Percentiles rank a stretch among this genome's conserved stretches.
These are phyloP conservation scores for Bombyx mori DNA, from an alignment of 1,140 invertebrate species.

Conservation along the genomic window ASM3026992v2 NC_085127.1:2877001-2877500, in stretches of 20 bases:
- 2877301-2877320: not conserved
- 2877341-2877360: slow-evolving; percentile 48
- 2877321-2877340: slow-evolving; percentile 16
- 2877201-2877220: slow-evolving; percentile 34
- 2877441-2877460: too few relatives aligned
- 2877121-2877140: slow-evolving; percentile 70
- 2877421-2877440: too few relatives aligned
- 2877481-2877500: too few relatives aligned
- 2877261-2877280: slow-evolving; percentile 20
- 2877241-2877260: slow-evolving; percentile 25
- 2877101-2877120: slow-evolving; percentile 35
- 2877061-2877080: too few relatives aligned
- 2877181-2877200: too few relatives aligned
- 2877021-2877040: too few relatives aligned
- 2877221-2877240: slow-evolving; percentile 36
- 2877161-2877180: slow-evolving; percentile 38
- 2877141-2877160: slow-evolving; percentile 50
- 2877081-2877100: too few relatives aligned
- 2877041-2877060: too few relatives aligned
- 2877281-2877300: slow-evolving; percentile 11
- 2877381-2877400: slow-evolving; percentile 43
- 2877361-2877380: slow-evolving; percentile 68
- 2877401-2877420: too few relatives aligned
- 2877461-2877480: too few relatives aligned
- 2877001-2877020: too few relatives aligned